These are phyloP conservation scores for Mythimna vitellina DNA, from an alignment of 2,888 invertebrate genomes.

Conservation along the genomic window DNA sequence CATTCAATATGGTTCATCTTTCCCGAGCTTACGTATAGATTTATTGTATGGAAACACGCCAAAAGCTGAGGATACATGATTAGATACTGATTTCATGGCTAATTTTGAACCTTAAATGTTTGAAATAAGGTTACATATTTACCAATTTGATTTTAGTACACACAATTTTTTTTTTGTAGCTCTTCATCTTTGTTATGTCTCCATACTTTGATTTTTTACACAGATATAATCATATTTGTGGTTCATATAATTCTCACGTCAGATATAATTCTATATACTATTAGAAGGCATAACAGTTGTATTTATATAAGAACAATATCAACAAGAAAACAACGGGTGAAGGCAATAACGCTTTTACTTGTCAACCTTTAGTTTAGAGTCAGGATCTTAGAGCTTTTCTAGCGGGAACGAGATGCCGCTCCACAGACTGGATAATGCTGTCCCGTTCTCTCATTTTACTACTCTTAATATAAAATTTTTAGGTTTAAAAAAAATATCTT, in stretches of 20 bases:
- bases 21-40: slow-evolving; percentile 21
- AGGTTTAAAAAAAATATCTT: background rate
- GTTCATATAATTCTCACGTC: slow-evolving; percentile 69
- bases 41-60: slow-evolving; percentile 44
- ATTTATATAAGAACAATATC: slow-evolving; percentile 80
- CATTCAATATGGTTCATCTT: slow-evolving; percentile 35
- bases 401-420: slow-evolving; percentile 18
- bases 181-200: slow-evolving; percentile 39
- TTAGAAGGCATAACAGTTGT: slow-evolving; percentile 82
- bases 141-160: slow-evolving; percentile 20
- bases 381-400: slow-evolving; percentile 32
- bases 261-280: slow-evolving; percentile 69
- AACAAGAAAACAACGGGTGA: slow-evolving; percentile 76
- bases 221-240: slow-evolving; percentile 54
- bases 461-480: slow-evolving; percentile 11
- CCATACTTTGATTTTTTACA: slow-evolving; percentile 32
- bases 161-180: slow-evolving; percentile 15
- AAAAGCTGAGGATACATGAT: slow-evolving; percentile 20
- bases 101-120: slow-evolving; percentile 35
- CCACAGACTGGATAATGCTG: slow-evolving; percentile 10
- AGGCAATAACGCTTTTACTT: slow-evolving; percentile 53
- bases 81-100: slow-evolving; percentile 2
- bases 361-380: slow-evolving; percentile 19
- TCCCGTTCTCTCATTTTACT: slow-evolving; percentile 18
- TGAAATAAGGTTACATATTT: slow-evolving; percentile 32